phyloP scores from a whole-genome alignment of 2,888 invertebrate genomes.

The Sminthurinus aureus region DNA sequence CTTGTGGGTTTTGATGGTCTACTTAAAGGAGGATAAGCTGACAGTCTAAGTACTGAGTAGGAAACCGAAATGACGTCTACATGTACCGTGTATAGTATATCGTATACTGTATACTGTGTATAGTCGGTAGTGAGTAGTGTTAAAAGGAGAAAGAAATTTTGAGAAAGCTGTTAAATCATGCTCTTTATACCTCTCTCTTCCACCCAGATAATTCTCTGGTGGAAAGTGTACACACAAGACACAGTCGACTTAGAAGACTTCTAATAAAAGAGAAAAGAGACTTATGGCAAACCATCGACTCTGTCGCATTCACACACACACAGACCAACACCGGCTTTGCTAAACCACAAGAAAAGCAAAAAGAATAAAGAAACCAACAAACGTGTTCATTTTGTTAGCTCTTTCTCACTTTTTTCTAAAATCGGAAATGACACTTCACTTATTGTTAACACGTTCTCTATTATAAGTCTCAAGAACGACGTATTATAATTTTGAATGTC shows the following conservation, averaged over 20 bases:
- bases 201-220: neutral
- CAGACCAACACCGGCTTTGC: neutral
- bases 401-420: neutral
- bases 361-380: neutral
- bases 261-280: conserved; percentile 1
- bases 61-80: neutral
- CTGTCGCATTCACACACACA: neutral
- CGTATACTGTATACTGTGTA: no score
- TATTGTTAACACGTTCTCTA: no score
- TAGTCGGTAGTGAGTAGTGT: no score
- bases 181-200: neutral
- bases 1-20: conserved; percentile 23
- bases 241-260: neutral
- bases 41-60: conserved; percentile 17
- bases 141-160: conserved; percentile 3
- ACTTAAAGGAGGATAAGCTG: conserved; percentile 20
- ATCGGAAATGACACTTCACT: no score
- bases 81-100: no score
- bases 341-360: neutral
- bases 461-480: no score
- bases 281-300: conserved; percentile 18
- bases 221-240: neutral
- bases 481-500: no score
- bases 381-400: neutral
- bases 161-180: conserved; percentile 40